Percentiles rank a stretch among this genome's conserved stretches.
phyloP scores from a whole-genome alignment of 2,888 invertebrate genomes.

The Melitaea athalia region DNA sequence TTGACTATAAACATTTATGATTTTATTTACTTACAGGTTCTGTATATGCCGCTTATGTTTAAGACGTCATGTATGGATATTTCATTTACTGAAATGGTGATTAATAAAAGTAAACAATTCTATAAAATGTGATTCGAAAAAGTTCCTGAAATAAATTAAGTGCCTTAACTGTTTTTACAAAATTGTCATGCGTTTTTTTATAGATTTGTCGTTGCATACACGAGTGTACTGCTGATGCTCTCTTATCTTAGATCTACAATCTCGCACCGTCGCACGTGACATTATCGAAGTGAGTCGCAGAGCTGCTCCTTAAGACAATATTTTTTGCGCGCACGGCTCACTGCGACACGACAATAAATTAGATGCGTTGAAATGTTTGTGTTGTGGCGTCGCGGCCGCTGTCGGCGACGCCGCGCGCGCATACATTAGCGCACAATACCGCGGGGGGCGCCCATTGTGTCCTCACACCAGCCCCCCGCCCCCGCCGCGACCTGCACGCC shows the following conservation, averaged over 20 bases:
- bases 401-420: slow-evolving; percentile 67
- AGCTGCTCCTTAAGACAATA: slow-evolving; percentile 64
- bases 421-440: slow-evolving; percentile 75
- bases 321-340: slow-evolving; percentile 71
- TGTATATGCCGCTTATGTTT: no score
- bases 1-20: not conserved
- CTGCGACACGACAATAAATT: slow-evolving; percentile 75
- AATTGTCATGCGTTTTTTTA: not conserved
- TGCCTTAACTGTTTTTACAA: not conserved
- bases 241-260: slow-evolving; percentile 21
- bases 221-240: not conserved
- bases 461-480: slow-evolving; percentile 53
- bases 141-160: not conserved
- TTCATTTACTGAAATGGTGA: no score
- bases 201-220: not conserved
- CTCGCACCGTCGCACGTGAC: slow-evolving; percentile 33
- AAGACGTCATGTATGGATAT: no score
- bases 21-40: not conserved
- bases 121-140: no score
- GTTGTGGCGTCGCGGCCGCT: slow-evolving; percentile 67
- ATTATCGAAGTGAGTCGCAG: slow-evolving; percentile 29
- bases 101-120: no score
- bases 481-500: slow-evolving; percentile 50
- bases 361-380: slow-evolving; percentile 81
- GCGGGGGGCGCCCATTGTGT: slow-evolving; percentile 75